Base-by-base conservation (phyloP, 2,113 vertebrate genomes). In the Hirundichthys speculiger region DNA sequence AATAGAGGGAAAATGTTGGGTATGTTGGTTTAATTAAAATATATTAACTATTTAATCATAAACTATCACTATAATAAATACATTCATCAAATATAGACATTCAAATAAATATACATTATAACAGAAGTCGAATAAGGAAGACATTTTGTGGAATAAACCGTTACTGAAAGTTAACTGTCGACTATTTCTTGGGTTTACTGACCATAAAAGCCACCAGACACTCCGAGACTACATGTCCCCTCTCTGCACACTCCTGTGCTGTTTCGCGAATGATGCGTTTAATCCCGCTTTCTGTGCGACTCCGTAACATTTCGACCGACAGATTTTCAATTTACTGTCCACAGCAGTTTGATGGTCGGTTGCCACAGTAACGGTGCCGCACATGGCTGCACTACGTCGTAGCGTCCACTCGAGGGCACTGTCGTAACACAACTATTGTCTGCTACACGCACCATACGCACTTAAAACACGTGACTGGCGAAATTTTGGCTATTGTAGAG, bases 201-300 rank as follows among this genome's bases (percentile, higher is more conserved):
- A 99, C 97, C 95, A 95, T 88, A 73, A 96, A 98, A 0, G 94
- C 94, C 53, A 91, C 91, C 73, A 98, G 53, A 2, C 93, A 92
- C 80, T 96, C 94, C 0, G 94, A 90, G 39, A 94, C 79, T 0
- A 27, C 64, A 0, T 94, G 86, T 60, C 94, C 95, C 20, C 27
- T 90, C 20, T 52, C 51, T 0, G 86, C 80, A 49, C 96, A 97
- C 79, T 92, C 80, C 58, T 90, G 88, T 0, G 79, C 87, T 24
- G 95, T 91, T 40, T 94, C 88, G 0, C 89, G 60, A 39, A 97
- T 91, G 0, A 98, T 95, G 46, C 64, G 90, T 86, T 90, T 94
- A 58, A 98, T 89, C 46, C 94, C 84, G 5, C 79, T 83, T 64
- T 92, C 92, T 7, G 84, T 84, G 27, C 79, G 92, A 55, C 77